A percentile compares a stretch with the other conserved stretches of the same genome.
phyloP scores from a whole-genome alignment of 2,113 vertebrate species.

The Macaca fascicularis region T2T-MFA8v1.1 NC_088389.1:11086501-11087000 shows the following conservation, averaged over 20 bases:
- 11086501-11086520: background rate
- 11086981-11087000: background rate
- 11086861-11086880: background rate
- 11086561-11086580: background rate
- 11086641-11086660: background rate
- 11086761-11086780: background rate
- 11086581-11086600: accelerated
- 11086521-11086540: background rate
- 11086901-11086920: background rate
- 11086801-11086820: background rate
- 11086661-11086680: background rate
- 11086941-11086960: background rate
- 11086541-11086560: background rate
- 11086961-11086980: accelerated
- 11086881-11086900: background rate
- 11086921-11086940: no score
- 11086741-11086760: background rate
- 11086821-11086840: background rate
- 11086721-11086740: no score
- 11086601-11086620: accelerated
- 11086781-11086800: background rate
- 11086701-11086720: background rate
- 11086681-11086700: accelerated
- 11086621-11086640: no score
- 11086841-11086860: background rate